Evolutionary conservation across 2,888 invertebrate species (phyloP), one percentile per base, ranked within the genome.

Genomic region (Andricus quercusramuli): DNA sequence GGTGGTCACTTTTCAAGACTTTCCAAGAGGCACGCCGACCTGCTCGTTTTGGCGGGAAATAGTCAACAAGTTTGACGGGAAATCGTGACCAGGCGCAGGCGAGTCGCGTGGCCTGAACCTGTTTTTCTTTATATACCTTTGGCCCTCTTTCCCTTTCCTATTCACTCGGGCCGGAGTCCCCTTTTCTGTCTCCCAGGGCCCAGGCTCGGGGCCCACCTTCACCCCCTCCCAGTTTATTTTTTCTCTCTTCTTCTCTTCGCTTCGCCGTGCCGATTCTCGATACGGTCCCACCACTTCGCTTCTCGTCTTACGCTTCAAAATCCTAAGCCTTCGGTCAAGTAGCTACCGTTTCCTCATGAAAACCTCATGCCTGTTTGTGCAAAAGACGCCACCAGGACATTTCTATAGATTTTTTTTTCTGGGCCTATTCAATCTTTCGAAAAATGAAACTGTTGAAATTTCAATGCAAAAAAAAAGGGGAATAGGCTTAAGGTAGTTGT

Each of bases 21-120:
- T 70, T 70, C 47, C 56, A 29, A 74, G 68, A 56, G 79, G 78
- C 78, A 82, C 83, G 79, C 66, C 56, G 32, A 74, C 74, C 32
- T 20, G 11, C 3, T 32, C 79, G 82, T 90, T 90, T 90, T 90
- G 90, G 90, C 90, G 90, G 90, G 90, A 90, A 90, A 89, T 66
- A 77, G 74, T 41, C 56, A 80, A 56, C 78, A 81, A 76, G 87
- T 83, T 82, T 80, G 81, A 84, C 85, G 85, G 84, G 87, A 66
- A 64, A 64, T 44, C 62, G 56, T 70, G 22, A 83, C 86, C 86
- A 88, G 79, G 84, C 87, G 84, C 78, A 70, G 78, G 68, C 84
- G 66, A 79, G 90, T 89, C 90, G 90, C 90, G 90, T 90, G 90
- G 90, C 90, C 85, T 82, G 83, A 90, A 90, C 90, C 89, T 90